Conservation (phyloP, 2,113 vertebrate species). For the Aplodontia rufa region DNA sequence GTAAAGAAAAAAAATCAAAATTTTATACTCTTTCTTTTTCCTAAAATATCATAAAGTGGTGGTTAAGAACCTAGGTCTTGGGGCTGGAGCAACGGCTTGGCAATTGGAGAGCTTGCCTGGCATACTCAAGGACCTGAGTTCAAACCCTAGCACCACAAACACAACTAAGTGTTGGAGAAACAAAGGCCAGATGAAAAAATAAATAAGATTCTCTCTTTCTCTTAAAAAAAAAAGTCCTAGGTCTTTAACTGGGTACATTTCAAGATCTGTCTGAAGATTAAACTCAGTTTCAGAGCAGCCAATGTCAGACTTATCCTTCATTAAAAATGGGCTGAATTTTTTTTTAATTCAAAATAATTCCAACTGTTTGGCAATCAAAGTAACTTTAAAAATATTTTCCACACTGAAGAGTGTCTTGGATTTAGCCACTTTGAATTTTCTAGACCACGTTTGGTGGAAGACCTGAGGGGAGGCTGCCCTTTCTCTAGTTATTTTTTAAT, state of each 20-base stretch:
- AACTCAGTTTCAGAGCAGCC: constrained; percentile 7
- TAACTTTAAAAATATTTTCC: constrained; percentile 81
- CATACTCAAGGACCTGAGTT: too few species aligned
- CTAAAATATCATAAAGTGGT: not conserved
- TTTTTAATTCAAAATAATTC: constrained; percentile 81
- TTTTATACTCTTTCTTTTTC: not conserved
- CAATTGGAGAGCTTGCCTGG: too few species aligned
- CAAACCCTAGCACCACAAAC: too few species aligned
- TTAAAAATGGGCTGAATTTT: constrained; percentile 73
- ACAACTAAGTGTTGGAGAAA: too few species aligned
- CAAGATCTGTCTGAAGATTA: not conserved
- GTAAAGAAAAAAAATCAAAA: not conserved
- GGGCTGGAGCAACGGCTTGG: too few species aligned
- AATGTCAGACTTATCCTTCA: constrained; percentile 72
- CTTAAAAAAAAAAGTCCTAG: too few species aligned
- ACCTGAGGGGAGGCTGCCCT: constrained; percentile 55
- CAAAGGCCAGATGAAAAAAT: too few species aligned
- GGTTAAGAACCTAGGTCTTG: not conserved
- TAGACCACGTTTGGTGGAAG: constrained; percentile 70
- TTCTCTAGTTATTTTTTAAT: constrained; percentile 39
- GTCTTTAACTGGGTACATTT: not conserved
- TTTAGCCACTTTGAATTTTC: constrained; percentile 75
- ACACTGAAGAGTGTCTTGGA: constrained; percentile 78
- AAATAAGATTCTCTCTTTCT: too few species aligned
- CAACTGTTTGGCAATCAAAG: constrained; percentile 80